Evolutionary conservation across 2,113 vertebrate species (phyloP), one percentile per base, ranked within the genome.

Genomic region (Hypanus sabinus): DNA sequence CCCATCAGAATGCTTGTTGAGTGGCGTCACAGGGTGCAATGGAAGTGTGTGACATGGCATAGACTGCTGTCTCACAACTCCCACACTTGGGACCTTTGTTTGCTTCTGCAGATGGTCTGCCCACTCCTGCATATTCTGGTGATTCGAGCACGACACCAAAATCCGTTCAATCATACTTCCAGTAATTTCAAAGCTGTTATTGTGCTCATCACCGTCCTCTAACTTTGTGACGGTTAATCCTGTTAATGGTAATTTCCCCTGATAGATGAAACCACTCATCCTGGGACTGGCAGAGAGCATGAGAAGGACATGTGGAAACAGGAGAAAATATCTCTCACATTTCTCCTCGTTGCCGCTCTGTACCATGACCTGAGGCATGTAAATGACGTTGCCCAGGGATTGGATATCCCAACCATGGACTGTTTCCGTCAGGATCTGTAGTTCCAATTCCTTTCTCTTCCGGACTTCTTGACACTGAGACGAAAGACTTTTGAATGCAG

Each of bases 251-350:
- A 99, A 94, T 95, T 99, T 99, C 94, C 98, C 98, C 98, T 99
- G 99, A 96, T 99, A 99, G 94, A 99, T 99, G 95, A 99, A 99
- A 30, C 98, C 98, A 94, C 99, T 99, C 99, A 99, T 99, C 95
- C 99, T 97, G 55, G 99, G 99, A 94, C 99, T 99, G 95, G 98
- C 98, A 94, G 99, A 99, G 95, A 99, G 94, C 98, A 99, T 98
- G n/a, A 99, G 97, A 94, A 99, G 97, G 94, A 98, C 97, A 94
- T 98, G 98, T 94, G 98, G 98, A 96, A 99, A 99, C 79, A 99
- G 98, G 93, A 99, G 97, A 96, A 99, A 98, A 95, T 99, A 99
- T 33, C 99, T 97, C 95, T 99, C 99, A 94, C 97, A 98, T 96
- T 98, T 99, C 96, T 99, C 99, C 96, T 98, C 98, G 77, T 97